Conservation (phyloP, 2,888 invertebrate genomes). For the Acanthosepion esculentum region DNA sequence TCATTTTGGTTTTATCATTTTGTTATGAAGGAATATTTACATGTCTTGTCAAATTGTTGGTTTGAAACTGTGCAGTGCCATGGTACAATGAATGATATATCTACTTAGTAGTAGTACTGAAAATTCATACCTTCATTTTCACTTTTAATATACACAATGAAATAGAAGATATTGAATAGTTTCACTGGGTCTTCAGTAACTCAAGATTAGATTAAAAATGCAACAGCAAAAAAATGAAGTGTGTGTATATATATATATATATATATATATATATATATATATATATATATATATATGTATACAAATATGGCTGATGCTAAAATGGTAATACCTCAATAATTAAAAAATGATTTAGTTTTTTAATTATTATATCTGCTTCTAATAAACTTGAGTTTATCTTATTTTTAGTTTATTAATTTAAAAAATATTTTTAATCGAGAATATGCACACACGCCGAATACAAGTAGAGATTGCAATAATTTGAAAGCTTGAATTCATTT, state of each 20-base stretch:
- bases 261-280: neutral
- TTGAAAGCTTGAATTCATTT: neutral
- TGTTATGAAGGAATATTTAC: slow-evolving; percentile 33
- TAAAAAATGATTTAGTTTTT: neutral
- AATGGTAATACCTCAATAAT: neutral
- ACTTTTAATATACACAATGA: neutral
- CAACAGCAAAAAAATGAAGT: neutral
- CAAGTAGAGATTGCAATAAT: neutral
- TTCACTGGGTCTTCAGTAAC: slow-evolving; percentile 18
- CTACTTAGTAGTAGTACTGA: slow-evolving; percentile 33
- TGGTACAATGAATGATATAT: neutral
- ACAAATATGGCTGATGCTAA: neutral
- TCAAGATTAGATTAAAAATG: slow-evolving; percentile 20
- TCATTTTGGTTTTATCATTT: neutral
- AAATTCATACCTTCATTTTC: slow-evolving; percentile 4
- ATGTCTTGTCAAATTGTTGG: neutral
- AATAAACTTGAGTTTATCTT: too few relatives aligned
- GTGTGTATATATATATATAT: neutral
- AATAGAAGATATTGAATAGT: neutral
- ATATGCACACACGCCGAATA: neutral
- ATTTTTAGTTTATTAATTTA: neutral
- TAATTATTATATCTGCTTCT: neutral
- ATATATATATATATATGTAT: neutral
- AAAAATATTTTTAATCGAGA: neutral
- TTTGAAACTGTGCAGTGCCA: neutral